Evolutionary conservation across 1,140 invertebrate genomes (phyloP), one percentile per base, ranked within the genome.

Genomic region (Drosophila erecta): DNA sequence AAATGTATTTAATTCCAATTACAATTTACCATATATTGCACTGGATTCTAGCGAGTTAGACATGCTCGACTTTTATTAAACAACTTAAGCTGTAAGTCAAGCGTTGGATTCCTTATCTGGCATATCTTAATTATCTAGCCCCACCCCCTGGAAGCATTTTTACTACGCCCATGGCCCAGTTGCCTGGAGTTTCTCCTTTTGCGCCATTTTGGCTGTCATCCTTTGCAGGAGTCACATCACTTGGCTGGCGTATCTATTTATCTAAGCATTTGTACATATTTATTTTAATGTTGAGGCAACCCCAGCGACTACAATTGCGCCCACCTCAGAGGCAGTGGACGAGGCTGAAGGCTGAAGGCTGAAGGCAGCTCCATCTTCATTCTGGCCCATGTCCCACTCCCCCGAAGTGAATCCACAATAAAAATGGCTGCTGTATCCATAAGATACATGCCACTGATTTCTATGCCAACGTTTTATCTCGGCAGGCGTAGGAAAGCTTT

Each of bases 191-290:
- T 41, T 50, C 69, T 86, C 79, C 70, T 89, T 66, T 76, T 90
- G 61, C 81, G 72, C 81, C 83, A 86, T 90, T 86, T 84, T 84
- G 80, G 69, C 69, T 90, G 87, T 79, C 81, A 87, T 87, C 86
- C 78, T 90, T 90, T 58, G 79, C 81, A 90, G 84, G 75, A 83
- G 79, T 74, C 83, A 83, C 83, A 89, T 87, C 83, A 87, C 83
- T 79, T 89, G 61, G 66, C 84, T 66, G 59, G 74, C 81, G 71
- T 90, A 90, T 90, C 86, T 90, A 90, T 86, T 90, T 90, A 90
- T 90, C 84, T 91, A 90, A 73, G 89, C 80, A 81, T 89, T 91
- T 81, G 72, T 81, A 85, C 89, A 91, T 91, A 91, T 91, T 91
- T 91, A 91, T 91, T 91, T 91, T 90, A 89, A 89, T 91, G 89